Base-by-base conservation (phyloP, 2,888 invertebrate genomes). In the Drosophila multiciliata region DNA sequence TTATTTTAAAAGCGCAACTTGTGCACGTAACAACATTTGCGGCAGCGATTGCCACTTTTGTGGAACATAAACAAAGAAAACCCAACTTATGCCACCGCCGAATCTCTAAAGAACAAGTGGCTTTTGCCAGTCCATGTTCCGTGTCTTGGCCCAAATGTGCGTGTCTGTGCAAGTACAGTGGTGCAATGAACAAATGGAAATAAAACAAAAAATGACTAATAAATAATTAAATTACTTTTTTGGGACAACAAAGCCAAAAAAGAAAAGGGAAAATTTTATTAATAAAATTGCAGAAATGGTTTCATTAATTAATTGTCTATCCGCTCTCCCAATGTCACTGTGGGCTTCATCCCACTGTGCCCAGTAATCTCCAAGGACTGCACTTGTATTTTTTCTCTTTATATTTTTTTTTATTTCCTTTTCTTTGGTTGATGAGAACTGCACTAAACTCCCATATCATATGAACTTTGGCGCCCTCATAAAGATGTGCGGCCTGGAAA, bases 1-100 rank as follows among this genome's bases (percentile, higher is more conserved):
- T 87, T 88, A 87, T 87, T 88, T 87, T 88, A 87, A 87, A 89
- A 89, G 89, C 83, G 79, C 89, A 87, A 87, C 89, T 89, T 87
- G 84, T 89, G 85, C 89, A 89, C 87, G 87, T 88, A 87, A 85
- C 79, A 80, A 86, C 87, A 88, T 82, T 86, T 86, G 86, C 80
- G 69, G 82, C 88, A 85, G 80, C 86, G 73, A 85, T 88, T 85
- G 85, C 86, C 88, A 87, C 86, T 86, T 87, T 79, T 66, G 71
- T 69, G 54, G 82, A 79, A 82, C 78, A 86, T 82, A 85, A 86
- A 86, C 88, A 88, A 89, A 79, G 70, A 36, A 52, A 64, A 64
- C 68, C 49, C 55, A 75, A 74, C 54, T 52, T 55, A 40, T 57
- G 32, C 48, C 55, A 61, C 52, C 63, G 20, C 26, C 48, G 40